A percentile compares a stretch with the other conserved stretches of the same genome.
These are phyloP conservation scores for Danio tinwini DNA, from an alignment of 2,797 vertebrate genomes.

Conservation along the genomic window DNA sequence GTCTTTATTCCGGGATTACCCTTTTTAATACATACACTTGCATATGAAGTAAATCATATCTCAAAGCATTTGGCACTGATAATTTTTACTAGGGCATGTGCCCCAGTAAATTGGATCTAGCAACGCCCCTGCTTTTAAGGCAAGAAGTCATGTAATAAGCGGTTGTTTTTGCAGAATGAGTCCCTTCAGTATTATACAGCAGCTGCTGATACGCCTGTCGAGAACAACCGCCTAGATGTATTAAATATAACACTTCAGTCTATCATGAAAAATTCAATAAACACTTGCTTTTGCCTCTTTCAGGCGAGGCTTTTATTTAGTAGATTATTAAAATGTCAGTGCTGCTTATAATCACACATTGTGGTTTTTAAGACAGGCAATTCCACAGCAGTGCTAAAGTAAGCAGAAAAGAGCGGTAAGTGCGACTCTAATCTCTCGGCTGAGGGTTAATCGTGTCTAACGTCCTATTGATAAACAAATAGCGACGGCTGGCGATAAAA, in stretches of 20 bases:
- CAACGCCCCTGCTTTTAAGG: no score
- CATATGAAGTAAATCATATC: no score
- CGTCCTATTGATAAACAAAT: constrained; percentile 31
- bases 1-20: no score
- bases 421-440: background rate
- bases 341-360: background rate
- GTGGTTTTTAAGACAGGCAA: background rate
- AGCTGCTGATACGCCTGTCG: no score
- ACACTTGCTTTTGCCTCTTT: background rate
- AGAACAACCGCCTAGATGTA: no score
- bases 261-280: background rate
- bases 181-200: no score
- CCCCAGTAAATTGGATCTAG: no score
- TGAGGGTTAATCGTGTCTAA: constrained; percentile 13
- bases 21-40: no score
- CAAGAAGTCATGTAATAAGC: no score
- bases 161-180: no score
- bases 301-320: background rate
- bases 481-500: background rate
- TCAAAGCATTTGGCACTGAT: no score
- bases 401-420: background rate
- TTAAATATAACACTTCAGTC: background rate
- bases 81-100: no score
- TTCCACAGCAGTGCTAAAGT: background rate
- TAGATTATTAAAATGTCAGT: constrained; percentile 19